These are phyloP conservation scores for Alviniconcha strummeri DNA, from an alignment of 2,888 invertebrate genomes.

Conservation along the genomic window DNA sequence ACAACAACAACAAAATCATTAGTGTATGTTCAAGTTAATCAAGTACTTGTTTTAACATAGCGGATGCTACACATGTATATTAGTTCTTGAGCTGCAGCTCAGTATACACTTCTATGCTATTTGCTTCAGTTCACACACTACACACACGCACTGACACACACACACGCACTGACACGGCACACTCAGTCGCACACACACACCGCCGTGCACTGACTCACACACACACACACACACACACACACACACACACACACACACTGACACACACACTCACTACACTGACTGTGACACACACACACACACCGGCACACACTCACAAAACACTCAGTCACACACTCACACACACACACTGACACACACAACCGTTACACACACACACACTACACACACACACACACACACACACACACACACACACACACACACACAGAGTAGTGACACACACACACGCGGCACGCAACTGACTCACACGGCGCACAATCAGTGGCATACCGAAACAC, in stretches of 20 bases:
- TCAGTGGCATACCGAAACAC: not conserved
- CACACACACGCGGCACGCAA: not conserved
- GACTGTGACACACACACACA: not conserved
- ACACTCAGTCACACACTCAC: not conserved
- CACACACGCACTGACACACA: constrained; percentile 1
- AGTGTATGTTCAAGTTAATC: too few species aligned
- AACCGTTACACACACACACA: not conserved
- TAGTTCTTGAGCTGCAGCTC: too few species aligned
- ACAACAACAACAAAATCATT: too few species aligned
- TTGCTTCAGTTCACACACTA: too few species aligned
- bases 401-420: not conserved
- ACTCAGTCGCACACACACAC: constrained; percentile 1
- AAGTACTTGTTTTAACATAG: too few species aligned
- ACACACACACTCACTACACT: not conserved
- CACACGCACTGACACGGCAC: not conserved
- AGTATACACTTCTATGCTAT: too few species aligned
- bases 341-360: not conserved
- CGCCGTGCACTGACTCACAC: not conserved
- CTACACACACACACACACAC: not conserved
- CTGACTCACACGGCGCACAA: not conserved
- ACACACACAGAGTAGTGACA: not conserved
- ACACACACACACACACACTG: not conserved
- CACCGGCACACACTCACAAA: not conserved
- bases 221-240: not conserved
- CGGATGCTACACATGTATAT: too few species aligned